Percentiles rank a stretch among this genome's conserved stretches.
phyloP scores from a whole-genome alignment of 1,140 invertebrate species.

The Lepidurus couesii region DNA sequence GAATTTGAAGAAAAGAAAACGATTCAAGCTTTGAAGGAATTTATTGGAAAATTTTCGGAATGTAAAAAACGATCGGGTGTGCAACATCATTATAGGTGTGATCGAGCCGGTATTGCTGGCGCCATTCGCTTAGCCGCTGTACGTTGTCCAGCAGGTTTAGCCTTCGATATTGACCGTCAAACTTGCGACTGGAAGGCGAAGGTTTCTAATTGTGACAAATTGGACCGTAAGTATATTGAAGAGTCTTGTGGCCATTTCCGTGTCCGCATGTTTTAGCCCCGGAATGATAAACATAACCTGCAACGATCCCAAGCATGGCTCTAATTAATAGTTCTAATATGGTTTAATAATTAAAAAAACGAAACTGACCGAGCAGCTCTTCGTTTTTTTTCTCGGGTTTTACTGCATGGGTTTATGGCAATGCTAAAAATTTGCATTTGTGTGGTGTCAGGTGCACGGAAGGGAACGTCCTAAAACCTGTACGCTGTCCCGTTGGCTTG shows the following conservation, averaged over 20 bases:
- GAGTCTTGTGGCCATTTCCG: slow-evolving; percentile 33
- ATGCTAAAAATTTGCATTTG: not conserved
- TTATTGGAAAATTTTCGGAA: not conserved
- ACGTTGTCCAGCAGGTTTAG: slow-evolving; percentile 78
- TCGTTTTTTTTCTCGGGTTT: too few relatives aligned
- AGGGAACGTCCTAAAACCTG: slow-evolving; percentile 44
- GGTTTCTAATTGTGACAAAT: slow-evolving; percentile 87
- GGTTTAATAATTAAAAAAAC: too few relatives aligned
- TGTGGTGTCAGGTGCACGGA: slow-evolving; percentile 5
- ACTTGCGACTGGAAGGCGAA: slow-evolving; percentile 93
- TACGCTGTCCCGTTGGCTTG: slow-evolving; percentile 78
- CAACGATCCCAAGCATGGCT: not conserved
- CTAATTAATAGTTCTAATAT: not conserved
- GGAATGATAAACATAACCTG: too few relatives aligned
- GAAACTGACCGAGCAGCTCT: too few relatives aligned
- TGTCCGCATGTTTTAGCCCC: slow-evolving; percentile 34
- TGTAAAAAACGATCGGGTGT: not conserved
- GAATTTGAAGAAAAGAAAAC: too few relatives aligned
- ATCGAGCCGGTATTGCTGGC: slow-evolving; percentile 77
- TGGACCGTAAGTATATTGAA: slow-evolving; percentile 74
- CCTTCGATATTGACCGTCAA: slow-evolving; percentile 89
- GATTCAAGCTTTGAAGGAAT: too few relatives aligned
- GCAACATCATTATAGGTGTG: slow-evolving; percentile 61
- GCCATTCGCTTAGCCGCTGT: slow-evolving; percentile 77
- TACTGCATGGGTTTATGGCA: not conserved